Conservation (phyloP, 1,140 invertebrate species). For the Trissolcus basalis region DNA sequence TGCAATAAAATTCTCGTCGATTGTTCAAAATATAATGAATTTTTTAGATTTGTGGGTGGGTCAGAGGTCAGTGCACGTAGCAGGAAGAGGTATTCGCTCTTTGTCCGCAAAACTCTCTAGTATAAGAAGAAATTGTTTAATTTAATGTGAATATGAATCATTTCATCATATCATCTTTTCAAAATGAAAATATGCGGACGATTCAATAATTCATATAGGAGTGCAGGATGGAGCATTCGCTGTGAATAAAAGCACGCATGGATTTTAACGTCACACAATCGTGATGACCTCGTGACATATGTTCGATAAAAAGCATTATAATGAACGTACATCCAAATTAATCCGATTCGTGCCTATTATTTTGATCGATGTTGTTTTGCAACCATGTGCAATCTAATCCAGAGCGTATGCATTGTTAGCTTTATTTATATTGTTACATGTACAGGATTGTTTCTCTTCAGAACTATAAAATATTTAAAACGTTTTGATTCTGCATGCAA, state of each 20-base stretch:
- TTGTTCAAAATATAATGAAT: no score
- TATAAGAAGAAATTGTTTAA: no score
- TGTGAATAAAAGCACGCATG: slow-evolving; percentile 42
- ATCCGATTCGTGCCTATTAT: slow-evolving; percentile 58
- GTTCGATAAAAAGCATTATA: slow-evolving; percentile 55
- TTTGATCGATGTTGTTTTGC: slow-evolving; percentile 47
- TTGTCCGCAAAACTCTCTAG: no score
- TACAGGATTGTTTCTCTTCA: neutral
- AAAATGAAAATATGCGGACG: slow-evolving; percentile 10
- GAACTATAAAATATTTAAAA: slow-evolving; percentile 1
- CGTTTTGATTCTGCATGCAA: no score
- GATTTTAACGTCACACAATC: slow-evolving; percentile 33
- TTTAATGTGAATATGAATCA: no score
- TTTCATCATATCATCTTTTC: no score
- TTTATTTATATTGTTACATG: slow-evolving; percentile 16
- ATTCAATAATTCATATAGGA: no score
- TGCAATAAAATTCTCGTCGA: no score
- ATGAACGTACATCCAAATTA: slow-evolving; percentile 51
- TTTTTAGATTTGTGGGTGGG: no score
- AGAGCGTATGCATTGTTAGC: slow-evolving; percentile 5
- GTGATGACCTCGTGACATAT: slow-evolving; percentile 50
- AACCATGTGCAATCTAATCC: slow-evolving; percentile 10
- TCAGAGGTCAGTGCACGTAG: no score
- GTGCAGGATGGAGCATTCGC: neutral
- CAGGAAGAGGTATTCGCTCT: no score